These are phyloP conservation scores for Eulemur mongoz DNA, from an alignment of 2,797 vertebrate species.

Conservation along the genomic window DNA sequence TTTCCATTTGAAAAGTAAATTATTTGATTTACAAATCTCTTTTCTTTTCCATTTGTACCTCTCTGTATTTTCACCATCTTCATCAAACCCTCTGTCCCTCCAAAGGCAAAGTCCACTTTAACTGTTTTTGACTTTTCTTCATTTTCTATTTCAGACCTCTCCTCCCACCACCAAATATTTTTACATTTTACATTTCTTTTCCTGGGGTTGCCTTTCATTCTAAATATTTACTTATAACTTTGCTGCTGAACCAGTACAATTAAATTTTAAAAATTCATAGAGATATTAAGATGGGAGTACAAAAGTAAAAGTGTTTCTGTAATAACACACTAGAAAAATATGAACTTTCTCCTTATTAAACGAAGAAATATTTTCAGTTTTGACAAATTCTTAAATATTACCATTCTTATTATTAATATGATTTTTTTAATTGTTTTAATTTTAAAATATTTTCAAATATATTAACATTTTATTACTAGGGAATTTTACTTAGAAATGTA, in stretches of 20 bases:
- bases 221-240: not conserved
- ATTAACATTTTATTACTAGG: not conserved
- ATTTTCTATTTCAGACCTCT: not conserved
- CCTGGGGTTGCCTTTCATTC: not conserved
- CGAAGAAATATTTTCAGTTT: not conserved
- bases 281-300: not conserved
- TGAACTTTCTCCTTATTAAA: not conserved
- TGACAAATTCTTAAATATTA: not conserved
- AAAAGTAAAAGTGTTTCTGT: not conserved
- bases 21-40: constrained; percentile 42
- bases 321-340: not conserved
- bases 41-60: constrained; percentile 6
- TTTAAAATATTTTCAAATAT: not conserved
- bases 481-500: not conserved
- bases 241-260: not conserved
- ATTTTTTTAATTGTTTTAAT: not conserved
- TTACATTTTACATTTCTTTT: not conserved
- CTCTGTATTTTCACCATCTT: not conserved
- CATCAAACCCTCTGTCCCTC: not conserved
- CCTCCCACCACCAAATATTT: not conserved
- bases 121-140: not conserved
- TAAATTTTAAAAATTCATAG: not conserved
- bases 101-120: not conserved
- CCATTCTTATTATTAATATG: not conserved
- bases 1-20: constrained; percentile 71